Evolutionary conservation across 2,113 vertebrate genomes (phyloP).

Genomic region (Lepisosteus oculatus): DNA sequence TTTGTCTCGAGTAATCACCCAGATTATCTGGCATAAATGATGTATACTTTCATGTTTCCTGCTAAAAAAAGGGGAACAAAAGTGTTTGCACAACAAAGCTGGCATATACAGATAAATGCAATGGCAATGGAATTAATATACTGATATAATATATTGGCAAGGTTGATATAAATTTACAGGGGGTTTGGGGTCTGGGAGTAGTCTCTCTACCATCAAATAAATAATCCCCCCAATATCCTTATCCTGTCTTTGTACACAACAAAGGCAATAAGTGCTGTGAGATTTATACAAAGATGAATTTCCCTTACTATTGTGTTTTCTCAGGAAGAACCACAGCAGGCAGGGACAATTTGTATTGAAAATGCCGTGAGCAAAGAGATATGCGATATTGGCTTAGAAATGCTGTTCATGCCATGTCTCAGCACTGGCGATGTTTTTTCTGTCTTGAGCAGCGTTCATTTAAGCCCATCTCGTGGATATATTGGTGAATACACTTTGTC

Average conservation of each 20-base stretch:
- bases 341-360: constrained; percentile 3
- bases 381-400: background rate
- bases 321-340: background rate
- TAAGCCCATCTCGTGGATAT: background rate
- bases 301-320: constrained; percentile 6
- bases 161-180: constrained; percentile 24
- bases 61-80: constrained; percentile 5
- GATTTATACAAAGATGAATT: constrained; percentile 13
- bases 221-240: constrained; percentile 9
- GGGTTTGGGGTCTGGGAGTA: constrained; percentile 5
- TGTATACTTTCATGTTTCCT: constrained; percentile 23
- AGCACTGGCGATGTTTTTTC: background rate
- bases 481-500: constrained; percentile 2
- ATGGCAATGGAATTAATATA: constrained; percentile 14
- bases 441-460: background rate
- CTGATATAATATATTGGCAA: constrained; percentile 15
- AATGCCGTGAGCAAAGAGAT: background rate
- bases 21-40: constrained; percentile 29
- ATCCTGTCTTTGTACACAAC: constrained; percentile 11
- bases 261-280: constrained; percentile 7
- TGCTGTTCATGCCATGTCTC: background rate
- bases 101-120: constrained; percentile 16
- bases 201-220: constrained; percentile 12
- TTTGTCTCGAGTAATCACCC: constrained; percentile 27
- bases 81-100: constrained; percentile 24